These are phyloP conservation scores for Gracilinanus agilis DNA, from an alignment of 2,113 vertebrate species.

Conservation along the genomic window DNA sequence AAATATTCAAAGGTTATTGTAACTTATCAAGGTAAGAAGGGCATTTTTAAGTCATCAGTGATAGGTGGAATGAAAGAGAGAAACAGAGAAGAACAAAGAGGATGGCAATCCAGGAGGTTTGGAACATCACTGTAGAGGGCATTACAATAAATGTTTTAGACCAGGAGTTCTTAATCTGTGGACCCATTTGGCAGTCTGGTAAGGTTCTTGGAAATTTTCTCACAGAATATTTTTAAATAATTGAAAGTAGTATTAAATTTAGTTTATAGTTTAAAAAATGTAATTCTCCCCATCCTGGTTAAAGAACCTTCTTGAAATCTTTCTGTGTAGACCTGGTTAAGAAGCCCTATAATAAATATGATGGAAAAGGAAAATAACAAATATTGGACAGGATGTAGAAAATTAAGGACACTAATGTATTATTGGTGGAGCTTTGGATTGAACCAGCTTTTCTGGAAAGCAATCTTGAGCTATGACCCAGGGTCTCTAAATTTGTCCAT, in stretches of 20 bases:
- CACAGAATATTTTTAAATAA: not conserved
- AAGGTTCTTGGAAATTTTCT: not conserved
- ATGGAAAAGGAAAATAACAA: not conserved
- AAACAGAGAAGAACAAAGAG: constrained; percentile 29
- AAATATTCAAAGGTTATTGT: not conserved
- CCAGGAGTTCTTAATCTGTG: not conserved
- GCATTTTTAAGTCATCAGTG: not conserved
- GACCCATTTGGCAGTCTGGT: not conserved
- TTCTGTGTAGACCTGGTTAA: not conserved
- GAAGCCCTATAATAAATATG: not conserved
- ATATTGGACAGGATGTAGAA: not conserved
- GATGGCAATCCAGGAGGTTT: not conserved
- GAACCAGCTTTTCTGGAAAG: not conserved
- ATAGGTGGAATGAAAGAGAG: not conserved
- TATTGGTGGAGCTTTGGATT: not conserved
- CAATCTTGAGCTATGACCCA: not conserved
- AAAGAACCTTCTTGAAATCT: not conserved
- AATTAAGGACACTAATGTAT: not conserved
- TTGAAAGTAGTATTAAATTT: not conserved
- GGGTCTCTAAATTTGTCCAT: not conserved
- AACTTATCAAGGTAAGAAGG: constrained; percentile 16
- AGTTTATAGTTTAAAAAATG: not conserved
- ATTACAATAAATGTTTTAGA: not conserved
- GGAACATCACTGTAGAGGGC: not conserved
- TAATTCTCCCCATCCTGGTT: too few relatives aligned